phyloP scores from a whole-genome alignment of 2,888 invertebrate genomes.

The Nebria brevicollis region DNA sequence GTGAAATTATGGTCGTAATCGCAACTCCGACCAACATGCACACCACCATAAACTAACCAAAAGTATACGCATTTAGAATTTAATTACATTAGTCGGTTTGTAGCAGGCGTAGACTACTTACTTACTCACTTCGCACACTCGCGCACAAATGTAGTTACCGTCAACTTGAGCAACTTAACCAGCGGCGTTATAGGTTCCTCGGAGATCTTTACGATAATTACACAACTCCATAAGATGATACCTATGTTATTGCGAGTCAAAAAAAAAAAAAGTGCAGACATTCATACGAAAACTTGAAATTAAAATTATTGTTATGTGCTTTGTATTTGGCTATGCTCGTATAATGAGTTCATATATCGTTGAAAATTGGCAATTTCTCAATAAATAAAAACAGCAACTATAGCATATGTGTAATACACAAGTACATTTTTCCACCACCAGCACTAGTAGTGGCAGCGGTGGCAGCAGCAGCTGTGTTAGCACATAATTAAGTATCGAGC shows the following conservation, averaged over 20 bases:
- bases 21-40: constrained; percentile 42
- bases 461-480: constrained; percentile 27
- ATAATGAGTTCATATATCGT: not conserved
- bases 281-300: not conserved
- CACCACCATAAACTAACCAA: constrained; percentile 46
- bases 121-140: not conserved
- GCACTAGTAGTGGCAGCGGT: not conserved
- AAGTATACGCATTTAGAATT: constrained; percentile 49
- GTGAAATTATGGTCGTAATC: constrained; percentile 46
- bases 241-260: not conserved
- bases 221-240: not conserved
- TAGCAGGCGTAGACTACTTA: constrained; percentile 2
- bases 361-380: not conserved
- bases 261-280: no score
- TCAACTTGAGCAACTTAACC: not conserved
- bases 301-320: no score
- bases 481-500: constrained; percentile 54
- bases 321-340: no score
- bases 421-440: not conserved
- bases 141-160: not conserved
- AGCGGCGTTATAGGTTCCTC: not conserved
- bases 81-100: constrained; percentile 51
- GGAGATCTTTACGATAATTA: not conserved
- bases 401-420: not conserved
- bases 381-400: not conserved